A percentile compares a stretch with the other conserved stretches of the same genome.
phyloP scores from a whole-genome alignment of 1,140 invertebrate species.

The Spodoptera litura region DNA sequence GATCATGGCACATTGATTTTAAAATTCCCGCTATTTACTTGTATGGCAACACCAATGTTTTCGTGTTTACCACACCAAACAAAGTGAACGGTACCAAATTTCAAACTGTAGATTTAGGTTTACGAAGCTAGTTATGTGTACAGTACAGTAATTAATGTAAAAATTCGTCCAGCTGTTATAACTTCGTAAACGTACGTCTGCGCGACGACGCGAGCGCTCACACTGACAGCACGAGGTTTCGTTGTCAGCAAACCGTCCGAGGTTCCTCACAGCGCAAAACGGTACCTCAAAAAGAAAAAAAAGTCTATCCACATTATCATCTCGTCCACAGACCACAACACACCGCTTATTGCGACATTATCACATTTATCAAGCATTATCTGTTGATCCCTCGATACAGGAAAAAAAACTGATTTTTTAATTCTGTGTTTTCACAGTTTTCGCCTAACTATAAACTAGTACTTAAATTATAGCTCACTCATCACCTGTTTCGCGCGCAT shows the following conservation, averaged over 20 bases:
- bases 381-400: conserved; percentile 82
- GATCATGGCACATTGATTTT: conserved; percentile 73
- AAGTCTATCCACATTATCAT: conserved; percentile 60
- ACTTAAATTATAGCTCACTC: conserved; percentile 76
- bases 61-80: too few species aligned
- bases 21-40: conserved; percentile 1
- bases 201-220: conserved; percentile 40
- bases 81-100: not conserved
- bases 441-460: conserved; percentile 83
- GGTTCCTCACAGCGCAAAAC: conserved; percentile 58
- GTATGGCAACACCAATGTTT: not conserved
- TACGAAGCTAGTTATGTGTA: conserved; percentile 28
- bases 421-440: conserved; percentile 77
- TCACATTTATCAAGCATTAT: conserved; percentile 75
- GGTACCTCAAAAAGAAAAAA: conserved; percentile 48
- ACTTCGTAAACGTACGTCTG: conserved; percentile 23
- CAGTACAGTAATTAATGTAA: conserved; percentile 24
- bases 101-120: conserved; percentile 27
- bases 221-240: conserved; percentile 59
- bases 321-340: conserved; percentile 61
- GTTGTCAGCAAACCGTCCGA: conserved; percentile 77
- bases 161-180: not conserved
- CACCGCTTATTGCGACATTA: conserved; percentile 73
- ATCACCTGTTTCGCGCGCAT: conserved; percentile 58
- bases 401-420: conserved; percentile 76